Evolutionary conservation across 2,888 invertebrate species (phyloP), one percentile per base, ranked within the genome.

Genomic region (Drosophila prolongata): DNA sequence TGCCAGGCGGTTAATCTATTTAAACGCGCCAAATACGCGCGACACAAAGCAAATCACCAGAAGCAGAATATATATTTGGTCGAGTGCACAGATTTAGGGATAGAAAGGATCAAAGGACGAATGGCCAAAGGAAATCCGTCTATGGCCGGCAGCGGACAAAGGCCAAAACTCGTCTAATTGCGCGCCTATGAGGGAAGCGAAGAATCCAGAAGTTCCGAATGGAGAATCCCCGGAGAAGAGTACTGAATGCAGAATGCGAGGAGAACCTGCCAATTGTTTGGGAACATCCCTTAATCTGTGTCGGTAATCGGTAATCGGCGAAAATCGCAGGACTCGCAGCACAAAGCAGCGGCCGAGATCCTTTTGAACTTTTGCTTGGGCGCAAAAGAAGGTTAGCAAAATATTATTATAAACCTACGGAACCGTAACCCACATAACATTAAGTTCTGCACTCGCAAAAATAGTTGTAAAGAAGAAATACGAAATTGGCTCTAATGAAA

Each of bases 1-100:
- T 91, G 90, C 91, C 89, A 91, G 92, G 92, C 92, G 91, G 91
- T 91, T 92, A 92, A 92, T 92, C 92, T 92, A 90, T 92, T 92
- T 92, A 92, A 91, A 89, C 86, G 90, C 90, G 89, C 88, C 89
- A 91, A 91, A 90, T 89, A 85, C 89, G 80, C 79, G 78, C 78
- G 82, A 79, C 79, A 84, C 83, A 90, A 90, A 76, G 76, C 54
- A 74, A 79, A 75, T 72, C 62, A 55, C 60, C 44, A 49, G 55
- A 61, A 37, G 42, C 42, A 54, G 50, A 34, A 38, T 43, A 24
- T 50, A 66, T 46, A 50, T 58, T 80, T 73, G 88, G 80, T 80
- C 78, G 87, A 84, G 84, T 82, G 81, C 87, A 79, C 82, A 79
- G 89, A 85, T 87, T 89, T 90, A 81, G 42, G 88, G 81, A 79